A percentile compares a stretch with the other conserved stretches of the same genome.
phyloP scores from a whole-genome alignment of 2,113 vertebrate species.

The Oncorhynchus clarkii region DNA sequence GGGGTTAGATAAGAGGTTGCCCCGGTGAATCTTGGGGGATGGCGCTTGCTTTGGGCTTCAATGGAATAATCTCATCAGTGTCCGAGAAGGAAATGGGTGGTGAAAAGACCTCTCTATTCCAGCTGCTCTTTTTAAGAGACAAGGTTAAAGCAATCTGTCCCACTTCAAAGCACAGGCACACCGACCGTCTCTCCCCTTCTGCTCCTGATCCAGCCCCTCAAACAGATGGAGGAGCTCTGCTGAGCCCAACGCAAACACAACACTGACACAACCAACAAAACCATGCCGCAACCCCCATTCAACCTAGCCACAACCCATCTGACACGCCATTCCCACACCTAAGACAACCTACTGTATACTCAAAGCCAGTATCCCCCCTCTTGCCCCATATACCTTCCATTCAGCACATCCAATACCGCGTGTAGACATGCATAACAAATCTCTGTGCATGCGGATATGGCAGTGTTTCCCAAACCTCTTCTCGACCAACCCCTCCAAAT shows the following conservation, averaged over 20 bases:
- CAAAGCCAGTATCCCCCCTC: not conserved
- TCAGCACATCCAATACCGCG: not conserved
- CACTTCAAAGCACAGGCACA: conserved; percentile 63
- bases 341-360: not conserved
- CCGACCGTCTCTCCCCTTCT: conserved; percentile 30
- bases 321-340: no score
- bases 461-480: no score
- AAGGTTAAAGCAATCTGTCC: conserved; percentile 73
- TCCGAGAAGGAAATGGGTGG: conserved; percentile 65
- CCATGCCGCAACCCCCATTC: not conserved
- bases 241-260: conserved; percentile 38
- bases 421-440: conserved; percentile 44
- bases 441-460: not conserved
- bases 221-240: conserved; percentile 58
- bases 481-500: no score
- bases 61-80: conserved; percentile 72
- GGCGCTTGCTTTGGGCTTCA: conserved; percentile 63
- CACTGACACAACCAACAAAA: conserved; percentile 2
- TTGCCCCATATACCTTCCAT: not conserved
- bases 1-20: conserved; percentile 42
- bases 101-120: conserved; percentile 71
- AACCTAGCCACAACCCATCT: conserved; percentile 12
- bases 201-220: conserved; percentile 26
- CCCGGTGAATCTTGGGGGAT: conserved; percentile 26
- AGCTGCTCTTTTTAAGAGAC: conserved; percentile 63